Percentiles rank a stretch among this genome's conserved stretches.
Evolutionary conservation across 2,113 vertebrate species (phyloP).

Genomic region (Sorex araneus): DNA sequence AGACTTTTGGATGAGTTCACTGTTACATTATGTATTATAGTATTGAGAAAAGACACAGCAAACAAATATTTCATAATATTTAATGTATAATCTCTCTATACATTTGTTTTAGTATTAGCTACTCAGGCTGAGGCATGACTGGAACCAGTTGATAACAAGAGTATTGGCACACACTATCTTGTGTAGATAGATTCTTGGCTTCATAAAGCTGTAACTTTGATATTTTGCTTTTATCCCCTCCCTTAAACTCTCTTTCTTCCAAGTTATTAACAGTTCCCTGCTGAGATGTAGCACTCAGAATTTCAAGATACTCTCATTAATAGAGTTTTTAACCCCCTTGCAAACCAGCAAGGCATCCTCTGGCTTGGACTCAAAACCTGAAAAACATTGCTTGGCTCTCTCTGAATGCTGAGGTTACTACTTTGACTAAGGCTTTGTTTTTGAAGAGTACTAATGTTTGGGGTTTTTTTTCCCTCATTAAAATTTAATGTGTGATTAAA

Average conservation of each 20-base stretch:
- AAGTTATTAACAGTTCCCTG: conserved; percentile 60
- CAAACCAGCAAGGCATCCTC: conserved; percentile 46
- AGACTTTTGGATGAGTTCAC: not conserved
- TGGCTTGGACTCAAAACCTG: conserved; percentile 33
- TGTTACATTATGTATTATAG: not conserved
- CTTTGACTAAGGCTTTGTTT: not conserved
- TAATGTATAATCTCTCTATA: not conserved
- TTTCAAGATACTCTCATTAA: conserved; percentile 62
- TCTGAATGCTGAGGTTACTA: not conserved
- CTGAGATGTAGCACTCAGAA: conserved; percentile 42
- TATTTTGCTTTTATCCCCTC: conserved; percentile 51
- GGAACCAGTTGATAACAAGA: not conserved
- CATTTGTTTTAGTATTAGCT: not conserved
- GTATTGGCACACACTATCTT: not conserved
- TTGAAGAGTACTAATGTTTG: not conserved
- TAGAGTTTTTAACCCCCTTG: conserved; percentile 60
- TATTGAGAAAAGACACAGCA: not conserved
- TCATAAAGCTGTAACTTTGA: conserved; percentile 58
- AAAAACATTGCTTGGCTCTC: not conserved
- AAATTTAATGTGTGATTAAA: not conserved
- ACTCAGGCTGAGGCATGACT: not conserved
- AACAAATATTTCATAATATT: not conserved
- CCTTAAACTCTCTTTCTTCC: conserved; percentile 62
- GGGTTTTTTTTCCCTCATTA: not conserved
- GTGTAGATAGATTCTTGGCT: conserved; percentile 2